Evolutionary conservation across 1,140 invertebrate species (phyloP).

Genomic region (Drosophila persimilis): DNA sequence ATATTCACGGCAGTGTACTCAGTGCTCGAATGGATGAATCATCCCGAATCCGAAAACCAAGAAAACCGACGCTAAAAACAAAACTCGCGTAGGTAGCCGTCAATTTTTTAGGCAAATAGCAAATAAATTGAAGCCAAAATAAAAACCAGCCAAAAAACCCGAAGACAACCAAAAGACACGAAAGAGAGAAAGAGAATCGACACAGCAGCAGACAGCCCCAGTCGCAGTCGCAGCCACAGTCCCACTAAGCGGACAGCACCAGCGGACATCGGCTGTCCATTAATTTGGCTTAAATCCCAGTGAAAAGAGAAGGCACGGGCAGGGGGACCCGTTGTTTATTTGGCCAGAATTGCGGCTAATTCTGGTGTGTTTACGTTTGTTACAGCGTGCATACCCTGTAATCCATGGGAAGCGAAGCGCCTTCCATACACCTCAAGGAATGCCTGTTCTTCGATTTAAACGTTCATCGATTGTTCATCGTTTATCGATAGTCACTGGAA

Average conservation of each 20-base stretch:
- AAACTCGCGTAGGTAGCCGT: slow-evolving; percentile 70
- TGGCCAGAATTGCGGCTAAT: neutral
- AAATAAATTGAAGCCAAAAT: slow-evolving; percentile 19
- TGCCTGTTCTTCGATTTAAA: too few relatives aligned
- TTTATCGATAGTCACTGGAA: too few relatives aligned
- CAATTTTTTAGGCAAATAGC: slow-evolving; percentile 74
- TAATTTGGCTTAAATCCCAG: slow-evolving; percentile 74
- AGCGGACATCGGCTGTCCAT: slow-evolving; percentile 49
- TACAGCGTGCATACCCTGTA: too few relatives aligned
- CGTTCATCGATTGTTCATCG: too few relatives aligned
- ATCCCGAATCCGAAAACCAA: slow-evolving; percentile 44
- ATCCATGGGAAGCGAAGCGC: too few relatives aligned
- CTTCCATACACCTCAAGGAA: too few relatives aligned
- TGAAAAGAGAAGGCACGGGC: slow-evolving; percentile 16
- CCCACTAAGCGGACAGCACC: slow-evolving; percentile 14
- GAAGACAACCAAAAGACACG: slow-evolving; percentile 1
- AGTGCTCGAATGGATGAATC: slow-evolving; percentile 47
- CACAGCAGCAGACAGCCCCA: too few relatives aligned
- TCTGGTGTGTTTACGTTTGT: too few relatives aligned
- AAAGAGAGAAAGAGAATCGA: neutral
- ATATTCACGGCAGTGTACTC: too few relatives aligned
- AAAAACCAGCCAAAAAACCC: slow-evolving; percentile 2
- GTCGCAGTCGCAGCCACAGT: too few relatives aligned
- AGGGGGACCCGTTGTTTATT: slow-evolving; percentile 51
- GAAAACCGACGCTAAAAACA: slow-evolving; percentile 69